Base-by-base conservation (phyloP, 1,140 invertebrate genomes). In the Phenacoccus solenopsis region DNA sequence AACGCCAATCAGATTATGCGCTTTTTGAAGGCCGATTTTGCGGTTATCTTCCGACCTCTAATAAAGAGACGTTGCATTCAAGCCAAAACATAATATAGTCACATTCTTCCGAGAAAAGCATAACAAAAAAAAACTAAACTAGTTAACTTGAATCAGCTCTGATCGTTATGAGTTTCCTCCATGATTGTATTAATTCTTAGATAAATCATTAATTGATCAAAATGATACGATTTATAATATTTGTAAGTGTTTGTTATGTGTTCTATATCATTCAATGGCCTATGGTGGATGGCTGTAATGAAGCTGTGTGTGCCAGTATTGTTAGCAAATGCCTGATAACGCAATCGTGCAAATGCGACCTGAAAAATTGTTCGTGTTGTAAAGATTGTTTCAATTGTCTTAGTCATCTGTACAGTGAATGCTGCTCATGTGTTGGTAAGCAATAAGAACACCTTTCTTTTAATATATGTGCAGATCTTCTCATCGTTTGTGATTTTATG, bases 311-410 rank as follows among this genome's bases (percentile, higher is more conserved):
- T 81, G 92, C 90, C 0, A 94, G 91, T 76, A 89, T 95, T 25
- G 95, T 97, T 3, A 96, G 92, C 77, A 96, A 96, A 80, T 98
- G 94, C 78, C 90, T 96, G 86, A 82, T 98, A 32, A 96, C 93
- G 16, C 90, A 96, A 76, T 92, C 91, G 25, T 98, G 95, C 80
- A 95, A 95, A 78, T 97, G 94, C 80, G 92, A 96, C 77, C 81
- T 93, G 73, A 89, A 88, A 73, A 90, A 93, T 78, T 94, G 91
- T 77, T 89, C 90, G 22, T 97, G 95, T 76, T 96, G 92, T 80
- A 90, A 90, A 76, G 91, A 96, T 75, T 98, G 95, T 76, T 90
- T 88, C 73, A 88, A 86, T 73, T 98, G 95, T 76, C 82, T 97
- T 24, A 89, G 89, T 73, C 88, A 91, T 74, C 81, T 96, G 7